A percentile compares a stretch with the other conserved stretches of the same genome.
Conservation (phyloP, 2,888 invertebrate genomes). For the Entomobrya multifasciata region DNA sequence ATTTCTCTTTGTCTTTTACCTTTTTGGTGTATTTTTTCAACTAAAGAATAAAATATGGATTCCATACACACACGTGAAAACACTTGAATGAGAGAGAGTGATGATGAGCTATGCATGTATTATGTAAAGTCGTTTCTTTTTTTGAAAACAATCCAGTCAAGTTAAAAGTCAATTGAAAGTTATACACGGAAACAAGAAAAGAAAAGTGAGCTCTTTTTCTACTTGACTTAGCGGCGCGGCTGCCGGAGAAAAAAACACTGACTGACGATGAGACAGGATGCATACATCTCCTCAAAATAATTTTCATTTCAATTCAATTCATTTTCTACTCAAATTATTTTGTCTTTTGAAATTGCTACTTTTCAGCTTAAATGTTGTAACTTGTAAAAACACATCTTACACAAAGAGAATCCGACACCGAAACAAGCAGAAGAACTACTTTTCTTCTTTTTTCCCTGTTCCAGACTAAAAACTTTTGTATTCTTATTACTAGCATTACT, state of each 20-base stretch:
- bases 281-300: constrained; percentile 27
- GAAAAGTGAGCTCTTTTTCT: constrained; percentile 16
- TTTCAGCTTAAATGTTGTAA: constrained; percentile 30
- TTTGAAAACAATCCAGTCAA: too few relatives aligned
- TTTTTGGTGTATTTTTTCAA: constrained; percentile 24
- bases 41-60: too few relatives aligned
- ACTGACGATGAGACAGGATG: constrained; percentile 50
- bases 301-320: constrained; percentile 43
- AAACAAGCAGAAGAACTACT: not conserved
- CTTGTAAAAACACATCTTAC: too few relatives aligned
- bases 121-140: too few relatives aligned
- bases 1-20: constrained; percentile 15
- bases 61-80: constrained; percentile 54
- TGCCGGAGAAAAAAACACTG: not conserved
- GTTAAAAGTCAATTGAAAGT: too few relatives aligned
- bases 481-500: constrained; percentile 4
- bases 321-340: too few relatives aligned
- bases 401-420: not conserved
- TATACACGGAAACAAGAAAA: too few relatives aligned
- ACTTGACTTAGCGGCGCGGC: constrained; percentile 17
- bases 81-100: constrained; percentile 28
- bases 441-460: too few relatives aligned
- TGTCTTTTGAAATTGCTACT: constrained; percentile 62
- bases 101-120: constrained; percentile 20
- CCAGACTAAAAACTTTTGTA: too few relatives aligned